Conservation (phyloP, 2,797 vertebrate species). For the Passerculus sandwichensis region DNA sequence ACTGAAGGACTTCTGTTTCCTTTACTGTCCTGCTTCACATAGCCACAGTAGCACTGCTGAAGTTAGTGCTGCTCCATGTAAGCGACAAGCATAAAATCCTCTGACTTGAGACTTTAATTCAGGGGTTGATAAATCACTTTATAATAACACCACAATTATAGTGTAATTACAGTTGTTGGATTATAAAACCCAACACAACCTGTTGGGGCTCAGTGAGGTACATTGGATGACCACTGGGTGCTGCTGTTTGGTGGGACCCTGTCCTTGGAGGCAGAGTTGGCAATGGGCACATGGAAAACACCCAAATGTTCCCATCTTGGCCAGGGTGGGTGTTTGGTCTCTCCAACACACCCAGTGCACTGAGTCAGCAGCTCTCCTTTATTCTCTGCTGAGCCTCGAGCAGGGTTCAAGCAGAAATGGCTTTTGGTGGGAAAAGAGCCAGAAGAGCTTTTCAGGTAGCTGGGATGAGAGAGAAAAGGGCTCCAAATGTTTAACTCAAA, state of each 20-base stretch:
- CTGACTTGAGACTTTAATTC: not conserved
- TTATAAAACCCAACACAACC: not conserved
- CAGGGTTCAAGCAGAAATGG: not conserved
- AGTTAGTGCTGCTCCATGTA: not conserved
- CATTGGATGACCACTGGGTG: not conserved
- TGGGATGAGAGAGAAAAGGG: not conserved
- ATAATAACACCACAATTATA: not conserved
- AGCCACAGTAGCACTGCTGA: not conserved
- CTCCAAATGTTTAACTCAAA: constrained; percentile 38
- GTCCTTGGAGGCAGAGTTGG: not conserved
- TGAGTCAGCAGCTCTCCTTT: not conserved
- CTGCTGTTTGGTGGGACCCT: not conserved
- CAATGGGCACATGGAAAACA: not conserved
- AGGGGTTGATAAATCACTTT: not conserved
- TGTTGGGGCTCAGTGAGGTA: not conserved
- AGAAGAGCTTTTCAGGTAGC: not conserved
- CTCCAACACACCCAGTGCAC: not conserved
- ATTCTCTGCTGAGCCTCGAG: not conserved
- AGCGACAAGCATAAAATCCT: not conserved
- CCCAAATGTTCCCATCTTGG: not conserved
- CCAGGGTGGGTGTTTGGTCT: not conserved
- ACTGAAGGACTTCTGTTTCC: constrained; percentile 44
- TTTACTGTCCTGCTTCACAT: not conserved
- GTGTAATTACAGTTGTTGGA: not conserved
- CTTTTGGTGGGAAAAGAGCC: constrained; percentile 26